Evolutionary conservation across 2,113 vertebrate genomes (phyloP).

Genomic region (Cochlearius cochlearius): DNA sequence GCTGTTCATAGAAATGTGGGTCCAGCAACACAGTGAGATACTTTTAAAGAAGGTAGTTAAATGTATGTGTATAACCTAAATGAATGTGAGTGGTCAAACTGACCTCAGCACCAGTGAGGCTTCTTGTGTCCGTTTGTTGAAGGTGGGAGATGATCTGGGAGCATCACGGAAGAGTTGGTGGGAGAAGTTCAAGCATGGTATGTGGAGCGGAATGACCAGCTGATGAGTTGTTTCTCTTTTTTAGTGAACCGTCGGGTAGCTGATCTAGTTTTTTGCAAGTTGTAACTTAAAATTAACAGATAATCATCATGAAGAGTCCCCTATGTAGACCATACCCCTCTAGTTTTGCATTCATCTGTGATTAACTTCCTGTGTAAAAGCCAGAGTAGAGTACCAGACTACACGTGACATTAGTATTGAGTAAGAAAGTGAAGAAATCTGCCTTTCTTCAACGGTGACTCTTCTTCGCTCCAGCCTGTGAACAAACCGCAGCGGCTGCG

Average conservation of each 20-base stretch:
- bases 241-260: not conserved
- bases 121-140: not conserved
- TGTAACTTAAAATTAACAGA: not conserved
- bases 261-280: not conserved
- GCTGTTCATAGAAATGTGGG: not conserved
- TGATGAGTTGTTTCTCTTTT: not conserved
- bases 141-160: not conserved
- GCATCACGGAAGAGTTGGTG: rapidly evolving
- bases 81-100: not conserved
- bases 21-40: not conserved
- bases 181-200: not conserved
- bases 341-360: not conserved
- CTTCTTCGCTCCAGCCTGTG: not conserved
- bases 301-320: not conserved
- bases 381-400: not conserved
- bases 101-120: not conserved
- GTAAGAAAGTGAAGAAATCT: not conserved
- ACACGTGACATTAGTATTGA: not conserved
- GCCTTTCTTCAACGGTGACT: not conserved
- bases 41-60: not conserved
- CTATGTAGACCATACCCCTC: not conserved
- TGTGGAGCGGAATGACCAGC: not conserved
- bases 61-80: not conserved
- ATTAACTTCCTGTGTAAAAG: not conserved
- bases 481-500: not conserved